Conservation (phyloP, 2,113 vertebrate species). For the Tauraco erythrolophus region DNA sequence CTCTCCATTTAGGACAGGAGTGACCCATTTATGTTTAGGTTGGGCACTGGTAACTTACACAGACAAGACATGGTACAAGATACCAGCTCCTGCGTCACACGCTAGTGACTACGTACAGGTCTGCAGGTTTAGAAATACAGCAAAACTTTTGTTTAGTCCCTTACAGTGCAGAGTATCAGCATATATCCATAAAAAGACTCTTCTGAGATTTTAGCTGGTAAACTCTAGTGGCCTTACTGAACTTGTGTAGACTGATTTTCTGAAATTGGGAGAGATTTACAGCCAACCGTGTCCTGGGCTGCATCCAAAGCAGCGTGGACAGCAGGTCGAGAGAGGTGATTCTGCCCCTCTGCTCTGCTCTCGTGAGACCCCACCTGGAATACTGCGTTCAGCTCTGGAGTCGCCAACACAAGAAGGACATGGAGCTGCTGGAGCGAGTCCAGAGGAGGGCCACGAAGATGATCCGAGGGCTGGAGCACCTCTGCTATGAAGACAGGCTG, state of each 20-base stretch:
- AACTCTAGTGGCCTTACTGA: not conserved
- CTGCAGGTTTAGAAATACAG: not conserved
- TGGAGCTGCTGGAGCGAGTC: too few species aligned
- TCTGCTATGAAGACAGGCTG: too few species aligned
- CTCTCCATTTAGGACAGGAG: not conserved
- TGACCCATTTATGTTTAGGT: not conserved
- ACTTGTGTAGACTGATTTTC: not conserved
- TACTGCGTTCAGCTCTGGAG: too few species aligned
- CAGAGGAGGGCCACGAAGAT: too few species aligned
- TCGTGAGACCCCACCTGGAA: too few species aligned
- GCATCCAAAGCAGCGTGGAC: too few species aligned
- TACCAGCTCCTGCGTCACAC: not conserved
- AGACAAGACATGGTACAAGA: accelerated
- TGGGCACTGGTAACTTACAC: not conserved
- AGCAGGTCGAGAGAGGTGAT: too few species aligned
- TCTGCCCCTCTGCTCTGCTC: too few species aligned
- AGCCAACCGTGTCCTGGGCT: too few species aligned
- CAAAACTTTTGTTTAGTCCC: not conserved
- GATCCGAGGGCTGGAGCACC: too few species aligned
- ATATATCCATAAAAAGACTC: not conserved
- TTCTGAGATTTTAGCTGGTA: not conserved
- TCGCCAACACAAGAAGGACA: too few species aligned
- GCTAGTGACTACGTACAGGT: not conserved
- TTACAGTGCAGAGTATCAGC: not conserved
- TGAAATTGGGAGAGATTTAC: not conserved